Percentiles rank a stretch among this genome's conserved stretches.
Evolutionary conservation across 2,797 vertebrate genomes (phyloP).

Genomic region (Pseudopleuronectes americanus): DNA sequence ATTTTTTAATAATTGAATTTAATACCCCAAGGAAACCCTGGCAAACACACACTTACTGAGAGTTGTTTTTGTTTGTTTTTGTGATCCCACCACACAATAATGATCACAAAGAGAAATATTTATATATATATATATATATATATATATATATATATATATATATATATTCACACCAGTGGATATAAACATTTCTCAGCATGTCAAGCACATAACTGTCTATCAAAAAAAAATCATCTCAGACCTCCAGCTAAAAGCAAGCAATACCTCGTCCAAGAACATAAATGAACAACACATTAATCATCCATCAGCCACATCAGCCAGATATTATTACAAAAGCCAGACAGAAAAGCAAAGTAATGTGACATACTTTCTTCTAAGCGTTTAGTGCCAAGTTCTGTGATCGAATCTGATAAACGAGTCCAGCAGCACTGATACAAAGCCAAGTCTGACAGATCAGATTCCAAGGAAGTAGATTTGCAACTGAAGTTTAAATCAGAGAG

Average conservation of each 20-base stretch:
- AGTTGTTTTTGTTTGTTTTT: too few species aligned
- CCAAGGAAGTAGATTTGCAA: neutral
- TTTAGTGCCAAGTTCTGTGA: neutral
- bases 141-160: neutral
- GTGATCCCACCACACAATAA: too few species aligned
- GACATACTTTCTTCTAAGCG: neutral
- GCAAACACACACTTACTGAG: too few species aligned
- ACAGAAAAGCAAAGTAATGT: neutral
- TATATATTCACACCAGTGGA: neutral
- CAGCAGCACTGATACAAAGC: neutral
- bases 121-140: neutral
- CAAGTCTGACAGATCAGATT: constrained; percentile 1
- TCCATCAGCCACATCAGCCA: neutral
- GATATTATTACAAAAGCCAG: neutral
- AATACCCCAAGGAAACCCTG: too few species aligned
- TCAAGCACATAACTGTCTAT: neutral
- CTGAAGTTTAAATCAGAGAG: neutral
- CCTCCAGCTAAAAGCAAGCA: neutral
- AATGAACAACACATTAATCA: neutral
- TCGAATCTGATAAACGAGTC: neutral
- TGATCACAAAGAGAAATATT: too few species aligned
- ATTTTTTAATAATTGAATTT: too few species aligned
- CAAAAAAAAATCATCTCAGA: neutral
- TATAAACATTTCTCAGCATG: neutral
- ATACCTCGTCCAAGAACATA: neutral